Evolutionary conservation across 2,888 invertebrate genomes (phyloP), one percentile per base, ranked within the genome.

Genomic region (Hirtodrosophila cameraria): DNA sequence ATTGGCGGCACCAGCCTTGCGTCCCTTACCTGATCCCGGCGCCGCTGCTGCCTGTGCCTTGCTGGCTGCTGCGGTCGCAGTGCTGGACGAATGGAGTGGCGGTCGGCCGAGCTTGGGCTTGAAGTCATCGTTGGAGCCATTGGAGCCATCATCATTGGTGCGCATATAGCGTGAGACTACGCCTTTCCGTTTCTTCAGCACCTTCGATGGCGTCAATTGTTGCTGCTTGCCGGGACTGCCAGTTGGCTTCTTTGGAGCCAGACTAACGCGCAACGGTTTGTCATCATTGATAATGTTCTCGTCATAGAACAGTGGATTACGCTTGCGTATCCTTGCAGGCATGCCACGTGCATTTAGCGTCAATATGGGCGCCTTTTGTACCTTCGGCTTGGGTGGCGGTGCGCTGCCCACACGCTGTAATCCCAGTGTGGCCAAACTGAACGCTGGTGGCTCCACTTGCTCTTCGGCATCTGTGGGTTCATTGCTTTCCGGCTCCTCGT

Each of bases 281-380:
- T 95, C 94, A 66, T 94, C 95, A 87, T 96, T 96, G 13, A 96
- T 94, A 84, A 96, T 94, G 89, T 97, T 96, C 90, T 97, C 97
- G 90, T 97, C 97, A 90, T 94, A 97, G 89, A 97, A 97, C 52
- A 97, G 92, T 85, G 94, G 93, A 90, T 97, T 97, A 88, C 96
- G 96, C 90, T 97, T 97, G 23, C 97, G 93, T 73, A 97, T 97
- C 58, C 97, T 93, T 3, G 96, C 96, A 49, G 97, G 97, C 96
- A 96, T 97, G 38, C 97, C 97, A 83, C 97, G 93, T 1, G 96
- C 94, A 89, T 97, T 97, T 1, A 97, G 91, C 73, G 95, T 94
- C 90, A 96, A 95, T n/a, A 95, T 93, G 18, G 95, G 95, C 88
- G 94, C 94, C 25, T 92, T 92, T 3, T 93, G 92, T 1, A 23